Conservation (phyloP, 2,113 vertebrate species). For the Todiramphus chloris region DNA sequence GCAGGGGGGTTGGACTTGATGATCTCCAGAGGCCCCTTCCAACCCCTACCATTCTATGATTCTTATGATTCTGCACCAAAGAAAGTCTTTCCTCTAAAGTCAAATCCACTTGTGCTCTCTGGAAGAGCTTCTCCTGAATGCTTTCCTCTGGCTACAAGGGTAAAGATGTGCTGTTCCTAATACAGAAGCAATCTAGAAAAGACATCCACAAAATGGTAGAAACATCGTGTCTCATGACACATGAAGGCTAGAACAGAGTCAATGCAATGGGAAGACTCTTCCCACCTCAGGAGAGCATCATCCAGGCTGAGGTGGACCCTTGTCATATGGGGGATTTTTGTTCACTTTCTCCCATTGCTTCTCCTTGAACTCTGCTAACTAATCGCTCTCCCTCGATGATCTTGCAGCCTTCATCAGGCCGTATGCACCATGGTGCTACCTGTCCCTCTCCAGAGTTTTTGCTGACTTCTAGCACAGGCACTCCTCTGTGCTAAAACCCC, state of each 20-base stretch:
- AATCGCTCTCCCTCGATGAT: not conserved
- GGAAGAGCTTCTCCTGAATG: not conserved
- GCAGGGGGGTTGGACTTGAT: no score
- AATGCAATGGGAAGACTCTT: not conserved
- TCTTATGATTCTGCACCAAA: not conserved
- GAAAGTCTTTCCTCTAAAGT: not conserved
- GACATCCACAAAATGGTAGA: not conserved
- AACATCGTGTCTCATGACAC: rapidly evolving
- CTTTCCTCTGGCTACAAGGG: not conserved
- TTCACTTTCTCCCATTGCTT: not conserved
- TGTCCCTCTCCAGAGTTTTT: not conserved
- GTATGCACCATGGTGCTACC: not conserved
- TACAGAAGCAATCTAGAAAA: not conserved
- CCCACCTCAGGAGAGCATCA: not conserved
- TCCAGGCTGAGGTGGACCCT: not conserved
- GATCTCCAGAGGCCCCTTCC: no score
- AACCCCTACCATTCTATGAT: no score
- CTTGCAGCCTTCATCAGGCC: not conserved
- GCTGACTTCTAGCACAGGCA: not conserved
- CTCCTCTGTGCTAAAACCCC: not conserved
- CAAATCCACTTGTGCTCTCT: not conserved
- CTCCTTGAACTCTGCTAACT: not conserved
- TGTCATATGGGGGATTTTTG: not conserved
- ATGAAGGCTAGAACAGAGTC: not conserved
- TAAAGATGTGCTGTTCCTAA: not conserved